phyloP scores from a whole-genome alignment of 1,140 invertebrate species.

The Drosophila mauritiana region DNA sequence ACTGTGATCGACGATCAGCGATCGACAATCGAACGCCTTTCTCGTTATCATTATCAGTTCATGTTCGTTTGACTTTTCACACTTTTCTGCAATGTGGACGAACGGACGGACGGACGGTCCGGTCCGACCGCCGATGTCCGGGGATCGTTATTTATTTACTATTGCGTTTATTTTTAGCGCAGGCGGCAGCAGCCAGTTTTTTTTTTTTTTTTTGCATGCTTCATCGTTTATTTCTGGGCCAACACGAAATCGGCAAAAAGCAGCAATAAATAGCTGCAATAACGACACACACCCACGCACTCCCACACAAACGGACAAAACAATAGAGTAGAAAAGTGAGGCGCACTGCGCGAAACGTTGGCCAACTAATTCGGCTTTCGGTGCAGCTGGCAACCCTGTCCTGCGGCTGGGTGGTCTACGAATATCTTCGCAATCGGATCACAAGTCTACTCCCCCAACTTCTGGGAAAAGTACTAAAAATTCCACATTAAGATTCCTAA shows the following conservation, averaged over 20 bases:
- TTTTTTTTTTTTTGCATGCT: slow-evolving; percentile 29
- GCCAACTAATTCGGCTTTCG: background rate
- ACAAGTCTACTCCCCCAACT: slow-evolving; percentile 2
- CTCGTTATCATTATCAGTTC: slow-evolving; percentile 15
- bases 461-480: slow-evolving; percentile 7
- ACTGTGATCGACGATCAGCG: slow-evolving; percentile 26
- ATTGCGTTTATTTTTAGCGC: slow-evolving; percentile 59
- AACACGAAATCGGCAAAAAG: slow-evolving; percentile 35
- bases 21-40: background rate
- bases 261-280: slow-evolving; percentile 5
- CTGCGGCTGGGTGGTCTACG: background rate
- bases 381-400: slow-evolving; percentile 25
- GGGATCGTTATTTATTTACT: slow-evolving; percentile 8
- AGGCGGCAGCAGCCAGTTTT: slow-evolving; percentile 55
- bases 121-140: background rate
- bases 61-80: slow-evolving; percentile 21
- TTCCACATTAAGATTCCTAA: slow-evolving; percentile 4
- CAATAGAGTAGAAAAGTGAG: background rate
- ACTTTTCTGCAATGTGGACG: slow-evolving; percentile 11
- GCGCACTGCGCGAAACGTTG: background rate
- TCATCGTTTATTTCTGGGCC: slow-evolving; percentile 78
- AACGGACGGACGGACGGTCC: too few species aligned
- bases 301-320: background rate
- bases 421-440: slow-evolving; percentile 5
- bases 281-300: slow-evolving; percentile 13